Base-by-base conservation (phyloP, 1,140 invertebrate species). In the Acromyrmex charruanus region DNA sequence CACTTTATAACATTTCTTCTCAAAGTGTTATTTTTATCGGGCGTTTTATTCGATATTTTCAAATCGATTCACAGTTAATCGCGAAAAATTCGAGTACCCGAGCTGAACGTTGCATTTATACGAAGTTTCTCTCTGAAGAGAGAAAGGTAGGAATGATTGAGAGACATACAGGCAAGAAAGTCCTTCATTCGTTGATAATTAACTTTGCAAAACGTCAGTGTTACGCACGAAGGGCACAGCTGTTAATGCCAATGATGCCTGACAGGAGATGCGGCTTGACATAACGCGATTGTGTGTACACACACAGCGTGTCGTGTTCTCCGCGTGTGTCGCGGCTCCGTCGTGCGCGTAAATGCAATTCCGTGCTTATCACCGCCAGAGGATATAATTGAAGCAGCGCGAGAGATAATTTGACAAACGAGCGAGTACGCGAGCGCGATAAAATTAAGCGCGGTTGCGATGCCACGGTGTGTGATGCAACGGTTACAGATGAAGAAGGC, bases 371-470 rank as follows among this genome's bases (percentile, higher is more conserved):
- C 80, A 58, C 18, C 68, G 79, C 35, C 66, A 72, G 65, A 55
- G 87, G 65, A 49, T 88, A 63, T 89, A 85, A 88, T 85, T 88
- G 87, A 88, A 89, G 44, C 68, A n/a, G 69, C 31, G 81, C 49
- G 39, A 88, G 84, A 75, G 72, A 87, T 77, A 68, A 85, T 87
- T 66, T 66, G 71, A 68, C 55, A 72, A 68, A 65, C 58, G 80
- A 79, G 55, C 77, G 85, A 39, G 68, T 35, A 53, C 53, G 53
- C 35, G 28, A 51, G 69, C 35, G 49, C 69, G 55, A 55, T 74
- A 63, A 75, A 75, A 61, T 74, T 84, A 72, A 74, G 68, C 53
- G 80, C 51, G 77, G 51, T 14, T 18, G 14, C 49, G 44, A 77
- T 7, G 49, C 49, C 77, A 35, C 31, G 49, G n/a, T 7, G 9